Evolutionary conservation across 35 echinoderm and acorn worm species (phyloP).

Genomic region (Nesometra sesokonis): DNA sequence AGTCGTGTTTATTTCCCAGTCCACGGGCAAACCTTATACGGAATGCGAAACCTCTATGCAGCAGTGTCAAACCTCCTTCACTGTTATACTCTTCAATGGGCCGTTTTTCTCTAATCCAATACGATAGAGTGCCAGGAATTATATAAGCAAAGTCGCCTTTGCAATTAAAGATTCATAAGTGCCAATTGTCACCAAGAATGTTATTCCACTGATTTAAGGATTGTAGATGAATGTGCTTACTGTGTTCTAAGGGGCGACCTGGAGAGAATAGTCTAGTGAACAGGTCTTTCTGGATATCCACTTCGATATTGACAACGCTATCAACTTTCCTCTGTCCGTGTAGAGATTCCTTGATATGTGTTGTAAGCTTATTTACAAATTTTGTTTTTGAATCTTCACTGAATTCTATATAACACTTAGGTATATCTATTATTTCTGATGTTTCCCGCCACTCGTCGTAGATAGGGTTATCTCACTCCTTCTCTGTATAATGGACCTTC

Average conservation of each 20-base stretch:
- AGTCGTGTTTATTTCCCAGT: conserved; percentile 34
- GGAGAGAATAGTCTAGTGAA: not conserved
- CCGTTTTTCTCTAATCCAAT: conserved; percentile 19
- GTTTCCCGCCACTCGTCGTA: conserved; percentile 31
- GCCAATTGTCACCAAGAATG: conserved; percentile 26
- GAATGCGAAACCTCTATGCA: conserved; percentile 30
- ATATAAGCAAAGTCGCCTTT: conserved; percentile 31
- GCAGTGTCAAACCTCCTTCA: conserved; percentile 4
- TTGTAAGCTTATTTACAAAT: conserved; percentile 16
- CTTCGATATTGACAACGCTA: conserved; percentile 14
- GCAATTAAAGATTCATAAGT: conserved; percentile 3
- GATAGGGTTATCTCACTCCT: conserved; percentile 3
- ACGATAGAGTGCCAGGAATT: conserved; percentile 22
- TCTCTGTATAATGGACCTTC: too few relatives aligned
- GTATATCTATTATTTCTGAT: conserved; percentile 29
- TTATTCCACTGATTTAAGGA: too few relatives aligned
- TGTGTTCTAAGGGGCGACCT: not conserved
- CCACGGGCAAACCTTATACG: conserved; percentile 24
- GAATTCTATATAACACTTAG: conserved; percentile 4
- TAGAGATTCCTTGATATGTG: conserved; percentile 20
- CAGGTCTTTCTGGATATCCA: conserved; percentile 13
- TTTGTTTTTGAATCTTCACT: conserved; percentile 10
- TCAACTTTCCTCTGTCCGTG: conserved; percentile 31
- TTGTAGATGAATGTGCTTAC: not conserved
- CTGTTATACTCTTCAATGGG: conserved; percentile 33